Evolutionary conservation across 2,888 invertebrate genomes (phyloP).

Genomic region (Agrochola lychnidis): DNA sequence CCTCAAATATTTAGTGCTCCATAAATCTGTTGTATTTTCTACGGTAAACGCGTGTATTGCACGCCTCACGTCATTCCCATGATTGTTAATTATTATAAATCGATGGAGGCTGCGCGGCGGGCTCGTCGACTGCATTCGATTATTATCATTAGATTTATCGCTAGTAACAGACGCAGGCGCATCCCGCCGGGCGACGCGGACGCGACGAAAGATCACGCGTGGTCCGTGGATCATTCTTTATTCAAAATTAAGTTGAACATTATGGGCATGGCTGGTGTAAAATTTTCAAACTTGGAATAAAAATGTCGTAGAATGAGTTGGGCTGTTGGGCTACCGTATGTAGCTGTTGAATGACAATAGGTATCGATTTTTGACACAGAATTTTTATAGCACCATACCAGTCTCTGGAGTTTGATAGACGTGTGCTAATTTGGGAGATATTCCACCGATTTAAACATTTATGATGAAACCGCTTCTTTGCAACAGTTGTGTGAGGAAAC

Average conservation of each 20-base stretch:
- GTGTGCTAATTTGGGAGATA: constrained; percentile 16
- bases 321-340: constrained; percentile 22
- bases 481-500: background rate
- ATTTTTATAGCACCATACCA: constrained; percentile 35
- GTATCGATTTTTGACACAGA: constrained; percentile 6
- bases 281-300: constrained; percentile 5
- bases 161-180: constrained; percentile 64
- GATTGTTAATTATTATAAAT: constrained; percentile 86
- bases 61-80: constrained; percentile 82
- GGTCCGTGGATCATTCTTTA: constrained; percentile 38
- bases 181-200: constrained; percentile 50
- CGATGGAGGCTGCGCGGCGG: constrained; percentile 72
- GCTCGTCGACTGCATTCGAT: constrained; percentile 79
- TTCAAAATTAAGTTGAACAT: constrained; percentile 40
- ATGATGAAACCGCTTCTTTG: background rate
- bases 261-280: constrained; percentile 9
- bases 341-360: constrained; percentile 22
- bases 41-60: constrained; percentile 77
- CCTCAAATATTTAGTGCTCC: constrained; percentile 58
- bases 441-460: constrained; percentile 1
- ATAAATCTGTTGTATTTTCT: constrained; percentile 64
- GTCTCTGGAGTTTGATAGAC: background rate
- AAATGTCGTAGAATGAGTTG: constrained; percentile 1
- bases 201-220: constrained; percentile 56
- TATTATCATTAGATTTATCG: constrained; percentile 86